Evolutionary conservation across 1,140 invertebrate genomes (phyloP).

Genomic region (Lepidurus arcticus): DNA sequence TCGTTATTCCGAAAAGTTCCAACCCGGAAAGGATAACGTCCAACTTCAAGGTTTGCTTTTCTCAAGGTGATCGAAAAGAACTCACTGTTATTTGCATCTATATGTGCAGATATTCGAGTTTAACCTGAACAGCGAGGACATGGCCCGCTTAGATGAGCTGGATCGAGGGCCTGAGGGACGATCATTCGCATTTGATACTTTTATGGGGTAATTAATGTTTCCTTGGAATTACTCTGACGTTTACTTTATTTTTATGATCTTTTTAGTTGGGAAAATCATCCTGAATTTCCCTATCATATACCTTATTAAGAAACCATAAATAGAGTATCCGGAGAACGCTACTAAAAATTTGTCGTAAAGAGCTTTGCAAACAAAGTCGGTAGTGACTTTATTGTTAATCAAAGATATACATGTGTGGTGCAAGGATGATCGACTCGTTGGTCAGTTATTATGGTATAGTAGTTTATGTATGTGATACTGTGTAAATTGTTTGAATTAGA

Average conservation of each 20-base stretch:
- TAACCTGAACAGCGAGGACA: constrained; percentile 49
- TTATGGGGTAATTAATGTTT: constrained; percentile 32
- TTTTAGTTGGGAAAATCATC: constrained; percentile 3
- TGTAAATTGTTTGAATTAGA: no score
- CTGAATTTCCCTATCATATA: not conserved
- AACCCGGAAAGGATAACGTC: constrained; percentile 40
- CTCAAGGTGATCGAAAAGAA: not conserved
- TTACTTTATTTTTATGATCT: not conserved
- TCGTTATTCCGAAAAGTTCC: constrained; percentile 27
- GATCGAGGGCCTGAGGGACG: constrained; percentile 56
- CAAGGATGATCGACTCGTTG: no score
- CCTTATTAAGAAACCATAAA: not conserved
- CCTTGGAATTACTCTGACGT: not conserved
- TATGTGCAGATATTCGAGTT: constrained; percentile 54
- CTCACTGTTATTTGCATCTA: not conserved
- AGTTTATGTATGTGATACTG: no score
- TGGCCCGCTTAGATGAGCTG: constrained; percentile 48
- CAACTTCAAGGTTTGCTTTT: constrained; percentile 41
- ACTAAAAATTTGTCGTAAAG: no score
- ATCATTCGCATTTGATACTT: constrained; percentile 58
- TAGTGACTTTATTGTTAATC: no score
- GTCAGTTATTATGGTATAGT: no score
- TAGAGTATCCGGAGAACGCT: not conserved
- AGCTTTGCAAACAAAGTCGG: no score
- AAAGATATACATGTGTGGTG: no score